These are phyloP conservation scores for Pammene aurita DNA, from an alignment of 2,888 invertebrate genomes.

Conservation along the genomic window DNA sequence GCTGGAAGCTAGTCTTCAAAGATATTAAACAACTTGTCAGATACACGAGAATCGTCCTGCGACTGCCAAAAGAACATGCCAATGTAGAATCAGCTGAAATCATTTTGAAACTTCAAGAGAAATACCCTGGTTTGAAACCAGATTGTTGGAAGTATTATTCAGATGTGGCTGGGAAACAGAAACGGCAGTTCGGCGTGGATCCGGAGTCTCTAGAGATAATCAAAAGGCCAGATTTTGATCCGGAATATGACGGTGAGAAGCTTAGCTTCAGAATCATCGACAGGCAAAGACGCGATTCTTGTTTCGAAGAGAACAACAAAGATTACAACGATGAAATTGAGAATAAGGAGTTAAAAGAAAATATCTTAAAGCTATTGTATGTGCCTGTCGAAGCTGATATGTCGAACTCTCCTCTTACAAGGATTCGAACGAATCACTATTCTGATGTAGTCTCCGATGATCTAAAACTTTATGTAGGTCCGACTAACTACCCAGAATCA, in stretches of 20 bases:
- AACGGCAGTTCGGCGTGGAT: conserved; percentile 76
- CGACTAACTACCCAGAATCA: conserved; percentile 69
- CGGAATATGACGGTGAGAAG: conserved; percentile 63
- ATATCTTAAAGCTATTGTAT: conserved; percentile 64
- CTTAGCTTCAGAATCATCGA: conserved; percentile 69
- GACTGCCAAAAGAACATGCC: conserved; percentile 67
- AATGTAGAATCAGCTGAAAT: conserved; percentile 68
- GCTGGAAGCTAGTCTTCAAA: conserved; percentile 67
- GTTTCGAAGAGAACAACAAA: conserved; percentile 55
- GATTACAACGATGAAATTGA: conserved; percentile 47
- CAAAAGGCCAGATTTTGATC: conserved; percentile 65
- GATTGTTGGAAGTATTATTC: conserved; percentile 77
- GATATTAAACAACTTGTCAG: conserved; percentile 67
- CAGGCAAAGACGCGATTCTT: conserved; percentile 68
- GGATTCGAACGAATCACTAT: conserved; percentile 70
- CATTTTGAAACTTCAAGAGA: conserved; percentile 58
- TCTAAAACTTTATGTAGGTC: conserved; percentile 71
- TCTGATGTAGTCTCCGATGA: conserved; percentile 71
- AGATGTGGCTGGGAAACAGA: conserved; percentile 74
- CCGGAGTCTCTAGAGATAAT: conserved; percentile 71
- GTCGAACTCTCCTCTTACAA: conserved; percentile 61
- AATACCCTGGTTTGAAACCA: conserved; percentile 67
- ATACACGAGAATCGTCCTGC: conserved; percentile 71
- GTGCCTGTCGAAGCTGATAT: conserved; percentile 62
- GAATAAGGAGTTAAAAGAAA: conserved; percentile 54